Evolutionary conservation across 2,888 invertebrate species (phyloP).

Genomic region (Aethes cnicana): DNA sequence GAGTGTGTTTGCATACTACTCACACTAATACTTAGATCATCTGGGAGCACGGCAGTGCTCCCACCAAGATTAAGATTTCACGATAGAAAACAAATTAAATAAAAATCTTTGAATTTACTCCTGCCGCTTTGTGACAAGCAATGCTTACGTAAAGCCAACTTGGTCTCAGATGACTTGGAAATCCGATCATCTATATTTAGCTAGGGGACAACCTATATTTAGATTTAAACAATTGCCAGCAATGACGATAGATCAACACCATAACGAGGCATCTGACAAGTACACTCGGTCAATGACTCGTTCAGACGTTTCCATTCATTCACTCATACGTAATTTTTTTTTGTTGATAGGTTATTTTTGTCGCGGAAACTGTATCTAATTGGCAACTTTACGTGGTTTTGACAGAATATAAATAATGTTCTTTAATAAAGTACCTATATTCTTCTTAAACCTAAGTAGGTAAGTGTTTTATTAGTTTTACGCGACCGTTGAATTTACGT

Average conservation of each 20-base stretch:
- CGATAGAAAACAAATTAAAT: background rate
- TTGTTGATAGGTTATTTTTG: background rate
- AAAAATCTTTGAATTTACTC: slow-evolving; percentile 8
- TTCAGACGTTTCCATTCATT: slow-evolving; percentile 17
- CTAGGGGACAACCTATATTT: slow-evolving; percentile 12
- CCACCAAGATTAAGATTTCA: too few species aligned
- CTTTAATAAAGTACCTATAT: too few species aligned
- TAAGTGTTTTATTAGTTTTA: too few species aligned
- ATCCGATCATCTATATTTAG: slow-evolving; percentile 22
- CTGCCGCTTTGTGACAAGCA: slow-evolving; percentile 15
- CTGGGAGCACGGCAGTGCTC: too few species aligned
- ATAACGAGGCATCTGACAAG: slow-evolving; percentile 26
- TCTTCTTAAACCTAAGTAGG: too few species aligned
- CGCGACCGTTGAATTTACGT: slow-evolving; percentile 1
- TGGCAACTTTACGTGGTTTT: too few species aligned
- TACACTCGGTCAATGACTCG: slow-evolving; percentile 19
- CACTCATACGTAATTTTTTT: slow-evolving; percentile 4
- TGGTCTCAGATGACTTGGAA: slow-evolving; percentile 15
- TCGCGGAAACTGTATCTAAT: background rate
- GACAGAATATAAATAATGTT: too few species aligned
- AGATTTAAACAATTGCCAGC: slow-evolving; percentile 8
- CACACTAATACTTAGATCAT: too few species aligned
- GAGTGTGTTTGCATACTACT: too few species aligned
- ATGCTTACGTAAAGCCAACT: slow-evolving; percentile 16
- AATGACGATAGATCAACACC: slow-evolving; percentile 9